Percentiles rank a stretch among this genome's conserved stretches.
phyloP scores from a whole-genome alignment of 2,113 vertebrate genomes.

The Cheilinus undulatus region DNA sequence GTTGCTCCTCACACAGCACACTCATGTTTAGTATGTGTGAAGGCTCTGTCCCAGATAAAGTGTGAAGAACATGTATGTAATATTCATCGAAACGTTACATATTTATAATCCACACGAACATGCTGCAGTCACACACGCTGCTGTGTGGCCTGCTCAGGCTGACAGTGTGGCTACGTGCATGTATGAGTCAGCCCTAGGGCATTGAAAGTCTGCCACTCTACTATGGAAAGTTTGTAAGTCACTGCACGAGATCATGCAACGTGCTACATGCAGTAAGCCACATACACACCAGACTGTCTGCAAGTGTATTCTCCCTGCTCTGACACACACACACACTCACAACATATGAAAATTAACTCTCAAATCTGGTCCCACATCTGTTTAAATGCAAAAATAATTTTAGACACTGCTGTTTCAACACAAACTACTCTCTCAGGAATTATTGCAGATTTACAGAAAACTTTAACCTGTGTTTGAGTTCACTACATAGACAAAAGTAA shows the following conservation, averaged over 20 bases:
- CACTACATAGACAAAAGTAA: too few species aligned
- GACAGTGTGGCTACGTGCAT: constrained; percentile 15
- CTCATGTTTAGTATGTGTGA: constrained; percentile 27
- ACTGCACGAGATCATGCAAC: constrained; percentile 42
- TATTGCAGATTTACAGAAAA: background rate
- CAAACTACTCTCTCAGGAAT: background rate
- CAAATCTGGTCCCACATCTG: background rate
- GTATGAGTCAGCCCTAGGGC: constrained; percentile 45
- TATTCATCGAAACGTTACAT: constrained; percentile 65
- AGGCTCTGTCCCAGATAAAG: constrained; percentile 59
- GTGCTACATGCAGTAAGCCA: constrained; percentile 48
- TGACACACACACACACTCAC: constrained; percentile 4
- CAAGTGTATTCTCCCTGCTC: background rate
- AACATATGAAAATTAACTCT: background rate
- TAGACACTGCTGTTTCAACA: background rate
- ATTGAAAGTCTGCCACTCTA: constrained; percentile 46
- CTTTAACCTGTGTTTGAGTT: background rate
- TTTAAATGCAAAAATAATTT: background rate
- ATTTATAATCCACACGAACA: constrained; percentile 54
- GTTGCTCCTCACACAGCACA: constrained; percentile 8
- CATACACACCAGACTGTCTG: constrained; percentile 15
- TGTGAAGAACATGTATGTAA: constrained; percentile 63
- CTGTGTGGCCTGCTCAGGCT: constrained; percentile 8
- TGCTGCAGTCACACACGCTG: constrained; percentile 31
- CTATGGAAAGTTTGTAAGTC: constrained; percentile 34